Evolutionary conservation across 2,113 vertebrate species (phyloP).

Genomic region (Madoqua kirkii): DNA sequence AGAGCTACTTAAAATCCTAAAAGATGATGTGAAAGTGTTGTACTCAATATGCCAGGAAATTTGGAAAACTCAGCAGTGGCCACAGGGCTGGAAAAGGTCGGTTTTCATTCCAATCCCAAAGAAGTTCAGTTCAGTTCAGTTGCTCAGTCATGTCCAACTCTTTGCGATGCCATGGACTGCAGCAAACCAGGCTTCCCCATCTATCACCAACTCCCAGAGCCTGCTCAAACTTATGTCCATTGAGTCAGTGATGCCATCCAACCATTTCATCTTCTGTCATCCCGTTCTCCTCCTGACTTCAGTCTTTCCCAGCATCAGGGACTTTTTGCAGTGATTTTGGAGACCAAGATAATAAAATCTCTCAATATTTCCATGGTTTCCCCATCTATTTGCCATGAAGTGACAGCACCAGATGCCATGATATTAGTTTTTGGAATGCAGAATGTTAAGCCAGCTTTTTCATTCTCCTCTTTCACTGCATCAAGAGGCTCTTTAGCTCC

Average conservation of each 20-base stretch:
- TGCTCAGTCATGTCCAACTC: neutral
- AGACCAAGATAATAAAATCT: neutral
- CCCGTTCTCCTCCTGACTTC: neutral
- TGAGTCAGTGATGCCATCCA: neutral
- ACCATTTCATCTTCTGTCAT: neutral
- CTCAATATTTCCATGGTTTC: neutral
- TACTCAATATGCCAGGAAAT: neutral
- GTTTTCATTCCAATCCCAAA: neutral
- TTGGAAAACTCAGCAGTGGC: neutral
- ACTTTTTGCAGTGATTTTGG: neutral
- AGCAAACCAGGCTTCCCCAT: neutral
- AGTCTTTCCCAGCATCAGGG: neutral
- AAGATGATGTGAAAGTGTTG: neutral
- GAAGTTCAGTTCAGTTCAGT: neutral
- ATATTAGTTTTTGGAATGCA: too few species aligned
- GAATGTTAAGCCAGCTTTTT: too few species aligned
- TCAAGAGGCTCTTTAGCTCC: neutral
- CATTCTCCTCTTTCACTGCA: neutral
- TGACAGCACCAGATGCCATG: neutral
- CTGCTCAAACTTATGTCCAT: neutral
- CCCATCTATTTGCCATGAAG: neutral
- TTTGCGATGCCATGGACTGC: neutral
- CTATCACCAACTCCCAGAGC: neutral
- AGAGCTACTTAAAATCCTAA: neutral
- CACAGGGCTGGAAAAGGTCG: neutral